Percentiles rank a stretch among this genome's conserved stretches.
phyloP scores from a whole-genome alignment of 2,113 vertebrate genomes.

The Phalacrocorax aristotelis region DNA sequence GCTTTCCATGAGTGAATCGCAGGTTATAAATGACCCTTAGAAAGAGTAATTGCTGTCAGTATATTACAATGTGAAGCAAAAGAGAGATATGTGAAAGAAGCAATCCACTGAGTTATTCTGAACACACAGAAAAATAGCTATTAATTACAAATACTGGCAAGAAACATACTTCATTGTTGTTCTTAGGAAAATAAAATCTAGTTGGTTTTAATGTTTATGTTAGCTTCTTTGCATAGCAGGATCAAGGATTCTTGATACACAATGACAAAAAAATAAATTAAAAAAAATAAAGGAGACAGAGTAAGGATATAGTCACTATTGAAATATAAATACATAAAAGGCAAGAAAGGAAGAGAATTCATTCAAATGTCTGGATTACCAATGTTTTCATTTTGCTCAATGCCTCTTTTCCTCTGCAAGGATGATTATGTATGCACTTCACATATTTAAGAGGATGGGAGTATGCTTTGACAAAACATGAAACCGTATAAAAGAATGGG shows the following conservation, averaged over 20 bases:
- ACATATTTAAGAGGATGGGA: not conserved
- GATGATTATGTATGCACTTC: not conserved
- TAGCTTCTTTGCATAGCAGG: not conserved
- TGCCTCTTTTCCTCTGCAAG: not conserved
- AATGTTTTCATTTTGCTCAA: not conserved
- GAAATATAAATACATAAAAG: not conserved
- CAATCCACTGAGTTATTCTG: not conserved
- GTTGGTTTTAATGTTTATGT: not conserved
- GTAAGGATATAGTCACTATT: not conserved
- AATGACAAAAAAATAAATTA: not conserved
- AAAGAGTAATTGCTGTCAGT: not conserved
- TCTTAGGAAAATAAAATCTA: not conserved
- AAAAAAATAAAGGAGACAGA: not conserved
- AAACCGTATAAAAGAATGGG: not conserved
- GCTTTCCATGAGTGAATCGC: not conserved
- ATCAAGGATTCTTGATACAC: not conserved
- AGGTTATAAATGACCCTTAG: not conserved
- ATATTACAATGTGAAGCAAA: not conserved
- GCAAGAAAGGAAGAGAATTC: not conserved
- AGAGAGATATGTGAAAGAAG: not conserved
- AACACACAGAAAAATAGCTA: not conserved
- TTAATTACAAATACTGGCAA: not conserved
- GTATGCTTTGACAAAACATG: not conserved
- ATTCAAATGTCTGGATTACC: not conserved
- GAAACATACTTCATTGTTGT: not conserved